Evolutionary conservation across 2,888 invertebrate genomes (phyloP).

Genomic region (Synergus laeviventris): DNA sequence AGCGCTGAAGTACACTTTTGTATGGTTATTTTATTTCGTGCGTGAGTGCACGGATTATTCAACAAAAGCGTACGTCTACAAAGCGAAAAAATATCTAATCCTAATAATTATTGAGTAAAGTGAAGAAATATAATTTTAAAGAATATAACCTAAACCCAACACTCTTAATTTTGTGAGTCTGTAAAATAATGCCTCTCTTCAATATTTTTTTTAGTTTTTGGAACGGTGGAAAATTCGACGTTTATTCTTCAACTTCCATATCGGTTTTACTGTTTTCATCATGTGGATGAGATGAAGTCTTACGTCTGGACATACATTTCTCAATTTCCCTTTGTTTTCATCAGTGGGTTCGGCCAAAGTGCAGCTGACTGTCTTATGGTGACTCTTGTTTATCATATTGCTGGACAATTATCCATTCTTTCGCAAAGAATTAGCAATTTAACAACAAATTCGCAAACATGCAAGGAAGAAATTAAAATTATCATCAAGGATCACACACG

Average conservation of each 20-base stretch:
- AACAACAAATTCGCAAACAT: slow-evolving; percentile 47
- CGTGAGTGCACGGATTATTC: too few species aligned
- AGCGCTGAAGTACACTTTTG: too few species aligned
- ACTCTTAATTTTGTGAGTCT: too few species aligned
- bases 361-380: slow-evolving; percentile 64
- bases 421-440: slow-evolving; percentile 60
- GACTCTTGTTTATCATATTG: slow-evolving; percentile 64
- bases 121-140: too few species aligned
- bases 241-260: slow-evolving; percentile 60
- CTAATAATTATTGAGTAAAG: too few species aligned
- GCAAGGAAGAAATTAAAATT: slow-evolving; percentile 53
- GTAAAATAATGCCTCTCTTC: too few species aligned
- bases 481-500: slow-evolving; percentile 59
- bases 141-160: too few species aligned
- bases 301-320: slow-evolving; percentile 61
- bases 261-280: slow-evolving; percentile 63
- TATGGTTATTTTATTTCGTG: too few species aligned
- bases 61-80: too few species aligned
- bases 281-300: slow-evolving; percentile 58
- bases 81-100: too few species aligned
- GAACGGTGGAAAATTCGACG: slow-evolving; percentile 2
- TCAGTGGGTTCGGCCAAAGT: slow-evolving; percentile 62
- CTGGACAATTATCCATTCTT: slow-evolving; percentile 63
- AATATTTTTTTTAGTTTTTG: background rate
- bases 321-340: slow-evolving; percentile 62